Evolutionary conservation across 2,888 invertebrate species (phyloP), one percentile per base, ranked within the genome.

Genomic region (Criorhina ranunculi): DNA sequence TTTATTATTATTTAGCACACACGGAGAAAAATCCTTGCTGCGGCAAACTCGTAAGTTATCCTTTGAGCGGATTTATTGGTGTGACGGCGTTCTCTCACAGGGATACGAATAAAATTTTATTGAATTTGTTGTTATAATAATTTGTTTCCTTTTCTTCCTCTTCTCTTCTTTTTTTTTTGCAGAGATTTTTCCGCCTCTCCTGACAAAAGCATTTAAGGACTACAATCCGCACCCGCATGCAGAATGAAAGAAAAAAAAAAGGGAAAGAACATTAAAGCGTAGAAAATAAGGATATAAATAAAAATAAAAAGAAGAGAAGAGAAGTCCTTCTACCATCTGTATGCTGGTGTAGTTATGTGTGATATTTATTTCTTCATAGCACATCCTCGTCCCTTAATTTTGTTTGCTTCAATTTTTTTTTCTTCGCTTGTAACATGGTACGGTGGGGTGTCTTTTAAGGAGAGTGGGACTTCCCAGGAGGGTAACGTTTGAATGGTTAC

Each of bases 1-100:
- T 24, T 24, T n/a, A n/a, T 24, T 24, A 24, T 24, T 31, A 17
- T 12, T 59, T 49, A 42, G 42, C 44, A 29, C 29, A 70, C 51
- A 46, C 19, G 24, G 4, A 24, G 1, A 24, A 59, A 57, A 57
- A 57, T 69, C 31, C 42, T 19, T 37, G 33, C 19, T 55, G 33
- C 33, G 29, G 29, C 29, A 46, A 19, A 37, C 11, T 11, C 2
- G 15, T 11, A 51, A 62, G n/a, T 69, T 44, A 72, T 79, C 64
- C 72, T 59, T 72, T 79, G 72, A 66, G 64, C 49, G 42, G 64
- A 57, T 72, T 79, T 78, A 70, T 66, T 44, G 35, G 24, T 49
- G 37, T 40, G 40, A 17, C 37, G 49, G 17, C 19, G 19, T 8
- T 35, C 12, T 40, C 33, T 15, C 42, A 11, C 37, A 51, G 62